Percentiles rank a stretch among this genome's conserved stretches.
Conservation (phyloP, 2,797 vertebrate genomes). For the Vultur gryphus region DNA sequence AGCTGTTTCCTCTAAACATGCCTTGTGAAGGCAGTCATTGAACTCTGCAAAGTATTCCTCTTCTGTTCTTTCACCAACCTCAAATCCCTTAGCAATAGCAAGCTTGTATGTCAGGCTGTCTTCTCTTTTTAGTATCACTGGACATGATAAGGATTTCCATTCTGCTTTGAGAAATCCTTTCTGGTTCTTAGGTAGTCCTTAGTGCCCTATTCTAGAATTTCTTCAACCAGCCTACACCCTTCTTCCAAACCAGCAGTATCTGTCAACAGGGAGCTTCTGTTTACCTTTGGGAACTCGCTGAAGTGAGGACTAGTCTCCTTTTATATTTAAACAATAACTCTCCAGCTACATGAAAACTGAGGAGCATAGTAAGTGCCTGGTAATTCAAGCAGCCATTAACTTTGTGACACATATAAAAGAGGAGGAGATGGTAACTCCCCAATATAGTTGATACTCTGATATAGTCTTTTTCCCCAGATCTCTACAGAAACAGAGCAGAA, state of each 20-base stretch:
- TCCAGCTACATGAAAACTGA: not conserved
- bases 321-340: not conserved
- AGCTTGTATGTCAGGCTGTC: not conserved
- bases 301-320: not conserved
- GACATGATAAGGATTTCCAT: not conserved
- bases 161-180: not conserved
- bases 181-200: not conserved
- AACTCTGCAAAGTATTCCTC: not conserved
- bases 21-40: not conserved
- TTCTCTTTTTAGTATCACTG: not conserved
- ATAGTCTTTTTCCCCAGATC: not conserved
- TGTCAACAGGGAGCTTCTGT: not conserved
- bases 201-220: not conserved
- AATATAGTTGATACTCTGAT: not conserved
- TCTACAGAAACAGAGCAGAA: not conserved
- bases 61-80: not conserved
- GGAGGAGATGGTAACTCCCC: not conserved
- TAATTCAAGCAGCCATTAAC: not conserved
- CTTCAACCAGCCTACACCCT: not conserved
- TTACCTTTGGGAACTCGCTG: not conserved
- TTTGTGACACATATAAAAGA: not conserved
- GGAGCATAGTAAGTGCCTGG: not conserved
- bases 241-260: not conserved
- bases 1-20: not conserved
- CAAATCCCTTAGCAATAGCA: not conserved